Base-by-base conservation (phyloP, 2,113 vertebrate species). In the Gymnocephalus cernua region DNA sequence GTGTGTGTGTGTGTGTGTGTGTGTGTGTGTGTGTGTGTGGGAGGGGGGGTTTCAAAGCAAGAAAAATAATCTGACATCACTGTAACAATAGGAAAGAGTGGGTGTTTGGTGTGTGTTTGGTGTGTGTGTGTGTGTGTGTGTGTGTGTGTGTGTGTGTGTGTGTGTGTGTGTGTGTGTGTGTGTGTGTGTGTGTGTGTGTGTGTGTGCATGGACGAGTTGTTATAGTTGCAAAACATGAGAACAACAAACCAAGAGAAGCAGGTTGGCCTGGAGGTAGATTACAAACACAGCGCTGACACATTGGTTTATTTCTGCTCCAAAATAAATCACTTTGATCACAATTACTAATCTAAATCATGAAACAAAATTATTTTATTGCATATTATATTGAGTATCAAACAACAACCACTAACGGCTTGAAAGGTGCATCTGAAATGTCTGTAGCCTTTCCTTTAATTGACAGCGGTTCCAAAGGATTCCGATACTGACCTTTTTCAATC, bases 221-320 rank as follows among this genome's bases (percentile, higher is more conserved):
- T 64, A 59, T 66, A 57, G 79, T 50, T 21, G 64, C 23, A 83
- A 59, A 80, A 78, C 50, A 85, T 29, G 35, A 64, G 21, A 56
- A 53, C 45, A 79, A 80, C 38, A 77, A 66, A 80, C n/a, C 61
- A 80, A 25, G 19, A 21, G 23, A 77, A n/a, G 41, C 45, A 19
- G 32, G 27, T 61, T 77, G 62, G 59, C 69, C 67, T 72, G 47
- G 47, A 80, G 70, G 27, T 50, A 61, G 41, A 63, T 79, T 73
- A 35, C 21, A 79, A 66, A 29, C 57, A 21, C 18, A 15, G 18
- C 10, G 23, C n/a, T 47, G 44, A 69, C 38, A 63, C 56, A 53
- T 18, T 44, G 54, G 16, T 66, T n/a, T 41, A 29, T 74, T 27
- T 63, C 18, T 74, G 50, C 70, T 38, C 25, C n/a, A 58, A 58